A percentile compares a stretch with the other conserved stretches of the same genome.
Evolutionary conservation across 2,888 invertebrate genomes (phyloP).

Genomic region (Phalera bucephala): DNA sequence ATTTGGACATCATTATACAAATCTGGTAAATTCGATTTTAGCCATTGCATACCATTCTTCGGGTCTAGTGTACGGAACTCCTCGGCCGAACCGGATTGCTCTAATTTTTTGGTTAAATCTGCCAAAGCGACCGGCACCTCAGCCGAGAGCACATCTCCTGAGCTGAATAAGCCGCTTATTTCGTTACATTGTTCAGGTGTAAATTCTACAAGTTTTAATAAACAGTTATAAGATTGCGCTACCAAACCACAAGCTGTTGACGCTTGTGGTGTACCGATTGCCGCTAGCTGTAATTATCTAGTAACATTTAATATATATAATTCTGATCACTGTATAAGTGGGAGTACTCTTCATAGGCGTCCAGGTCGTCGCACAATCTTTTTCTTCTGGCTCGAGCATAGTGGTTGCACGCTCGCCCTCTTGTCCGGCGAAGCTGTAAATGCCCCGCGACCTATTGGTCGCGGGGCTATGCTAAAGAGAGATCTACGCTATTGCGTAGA

Average conservation of each 20-base stretch:
- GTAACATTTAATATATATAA: too few species aligned
- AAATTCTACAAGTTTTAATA: constrained; percentile 69
- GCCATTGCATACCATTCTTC: constrained; percentile 81
- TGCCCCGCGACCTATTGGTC: too few species aligned
- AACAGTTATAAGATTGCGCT: neutral
- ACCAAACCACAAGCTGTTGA: neutral
- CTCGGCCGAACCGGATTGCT: constrained; percentile 60
- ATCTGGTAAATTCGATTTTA: constrained; percentile 75
- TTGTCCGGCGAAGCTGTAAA: too few species aligned
- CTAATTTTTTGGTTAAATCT: constrained; percentile 67
- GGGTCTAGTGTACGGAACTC: constrained; percentile 76
- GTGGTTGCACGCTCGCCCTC: too few species aligned
- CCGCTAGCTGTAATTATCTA: too few species aligned
- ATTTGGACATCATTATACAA: constrained; percentile 70
- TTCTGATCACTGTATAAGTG: too few species aligned
- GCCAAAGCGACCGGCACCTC: constrained; percentile 85
- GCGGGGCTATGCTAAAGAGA: too few species aligned
- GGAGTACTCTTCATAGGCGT: too few species aligned
- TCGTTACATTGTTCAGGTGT: constrained; percentile 86
- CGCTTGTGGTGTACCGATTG: too few species aligned
- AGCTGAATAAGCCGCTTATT: constrained; percentile 86
- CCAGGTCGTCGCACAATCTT: too few species aligned
- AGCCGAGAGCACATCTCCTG: constrained; percentile 89
- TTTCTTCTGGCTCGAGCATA: too few species aligned
- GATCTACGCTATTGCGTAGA: too few species aligned